Percentiles rank a stretch among this genome's conserved stretches.
Evolutionary conservation across 2,113 vertebrate genomes (phyloP).

Genomic region (Piprites chloris): DNA sequence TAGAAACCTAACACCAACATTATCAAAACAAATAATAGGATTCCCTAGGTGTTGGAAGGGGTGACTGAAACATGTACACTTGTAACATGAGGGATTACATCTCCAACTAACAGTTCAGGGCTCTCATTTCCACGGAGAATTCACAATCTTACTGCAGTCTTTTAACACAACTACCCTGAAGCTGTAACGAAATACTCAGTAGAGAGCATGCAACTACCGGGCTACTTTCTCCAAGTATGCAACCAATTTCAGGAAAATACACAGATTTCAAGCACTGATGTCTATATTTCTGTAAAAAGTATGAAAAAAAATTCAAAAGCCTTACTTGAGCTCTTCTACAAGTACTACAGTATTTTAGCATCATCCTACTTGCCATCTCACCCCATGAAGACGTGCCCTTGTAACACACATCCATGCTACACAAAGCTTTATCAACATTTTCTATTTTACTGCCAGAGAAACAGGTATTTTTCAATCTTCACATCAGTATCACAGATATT

Average conservation of each 20-base stretch:
- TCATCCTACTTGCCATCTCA: neutral
- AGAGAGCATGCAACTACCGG: neutral
- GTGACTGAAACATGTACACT: neutral
- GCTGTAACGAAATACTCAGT: neutral
- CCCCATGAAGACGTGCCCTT: neutral
- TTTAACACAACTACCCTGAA: neutral
- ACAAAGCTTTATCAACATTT: neutral
- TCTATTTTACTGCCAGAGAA: neutral
- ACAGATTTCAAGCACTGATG: neutral
- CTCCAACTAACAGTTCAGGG: neutral
- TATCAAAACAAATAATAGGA: neutral
- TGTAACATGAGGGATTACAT: neutral
- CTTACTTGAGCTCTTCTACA: neutral
- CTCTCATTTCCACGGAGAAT: neutral
- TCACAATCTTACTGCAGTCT: neutral
- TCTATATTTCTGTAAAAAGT: neutral
- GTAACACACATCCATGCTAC: rapidly evolving
- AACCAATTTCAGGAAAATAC: neutral
- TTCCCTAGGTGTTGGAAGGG: neutral
- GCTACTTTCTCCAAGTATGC: neutral
- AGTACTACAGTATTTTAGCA: neutral
- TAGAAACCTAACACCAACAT: neutral
- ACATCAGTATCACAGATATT: neutral
- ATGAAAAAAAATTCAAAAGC: neutral
- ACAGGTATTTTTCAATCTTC: neutral